Conservation (phyloP, 1,140 invertebrate genomes). For the Hylaeus anthracinus region DNA sequence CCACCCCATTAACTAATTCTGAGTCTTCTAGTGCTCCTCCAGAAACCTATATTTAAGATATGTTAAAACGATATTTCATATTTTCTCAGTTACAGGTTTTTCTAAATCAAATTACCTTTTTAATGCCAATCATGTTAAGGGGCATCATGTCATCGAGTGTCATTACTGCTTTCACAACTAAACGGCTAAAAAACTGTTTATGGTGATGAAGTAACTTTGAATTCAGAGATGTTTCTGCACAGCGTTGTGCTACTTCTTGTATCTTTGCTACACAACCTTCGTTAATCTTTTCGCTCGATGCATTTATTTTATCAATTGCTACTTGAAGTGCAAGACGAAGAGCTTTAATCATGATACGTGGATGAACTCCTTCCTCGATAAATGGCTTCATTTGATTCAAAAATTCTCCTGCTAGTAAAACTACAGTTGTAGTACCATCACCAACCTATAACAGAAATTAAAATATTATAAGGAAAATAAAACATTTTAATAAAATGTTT, state of each 20-base stretch:
- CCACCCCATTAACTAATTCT: conserved; percentile 94
- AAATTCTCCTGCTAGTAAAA: conserved; percentile 96
- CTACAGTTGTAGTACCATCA: conserved; percentile 98
- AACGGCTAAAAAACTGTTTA: conserved; percentile 97
- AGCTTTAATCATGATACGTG: conserved; percentile 94
- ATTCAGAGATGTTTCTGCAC: conserved; percentile 97
- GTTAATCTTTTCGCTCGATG: conserved; percentile 92
- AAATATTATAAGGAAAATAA: conserved; percentile 22
- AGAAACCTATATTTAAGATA: conserved; percentile 72
- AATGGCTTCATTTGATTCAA: conserved; percentile 97
- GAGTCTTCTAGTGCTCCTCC: conserved; percentile 98
- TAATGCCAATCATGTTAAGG: conserved; percentile 99
- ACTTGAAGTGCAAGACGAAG: conserved; percentile 91
- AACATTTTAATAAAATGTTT: conserved; percentile 35
- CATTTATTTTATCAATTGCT: conserved; percentile 91
- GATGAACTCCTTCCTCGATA: conserved; percentile 98
- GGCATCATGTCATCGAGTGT: conserved; percentile 96
- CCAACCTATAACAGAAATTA: conserved; percentile 87
- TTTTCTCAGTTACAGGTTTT: neutral
- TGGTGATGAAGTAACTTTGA: conserved; percentile 98
- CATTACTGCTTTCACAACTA: conserved; percentile 99
- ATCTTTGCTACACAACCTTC: conserved; percentile 83
- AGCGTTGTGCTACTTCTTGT: conserved; percentile 92
- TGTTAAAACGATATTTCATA: neutral
- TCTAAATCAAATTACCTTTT: conserved; percentile 87